A percentile compares a stretch with the other conserved stretches of the same genome.
phyloP scores from a whole-genome alignment of 1,140 invertebrate species.

The Drosophila sechellia region DNA sequence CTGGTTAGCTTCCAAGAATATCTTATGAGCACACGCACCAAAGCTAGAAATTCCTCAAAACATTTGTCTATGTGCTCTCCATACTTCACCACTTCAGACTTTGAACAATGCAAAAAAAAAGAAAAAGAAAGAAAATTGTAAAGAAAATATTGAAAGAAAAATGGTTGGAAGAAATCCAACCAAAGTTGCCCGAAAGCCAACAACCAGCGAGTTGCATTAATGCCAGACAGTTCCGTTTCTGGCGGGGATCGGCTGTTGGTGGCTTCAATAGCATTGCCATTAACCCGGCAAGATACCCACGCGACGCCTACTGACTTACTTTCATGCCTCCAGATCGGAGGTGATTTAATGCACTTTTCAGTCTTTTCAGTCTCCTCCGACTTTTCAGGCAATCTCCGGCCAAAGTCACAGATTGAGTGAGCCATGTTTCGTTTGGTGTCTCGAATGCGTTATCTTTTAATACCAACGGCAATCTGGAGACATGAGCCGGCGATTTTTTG shows the following conservation, averaged over 20 bases:
- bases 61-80: slow-evolving; percentile 23
- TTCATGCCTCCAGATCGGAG: slow-evolving; percentile 32
- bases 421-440: slow-evolving; percentile 30
- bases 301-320: slow-evolving; percentile 59
- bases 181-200: slow-evolving; percentile 28
- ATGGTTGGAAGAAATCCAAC: slow-evolving; percentile 2
- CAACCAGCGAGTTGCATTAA: slow-evolving; percentile 41
- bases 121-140: neutral
- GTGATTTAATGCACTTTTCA: slow-evolving; percentile 54
- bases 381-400: neutral
- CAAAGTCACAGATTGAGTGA: slow-evolving; percentile 25
- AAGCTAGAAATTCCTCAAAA: slow-evolving; percentile 47
- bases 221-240: slow-evolving; percentile 52
- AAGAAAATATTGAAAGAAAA: slow-evolving; percentile 20
- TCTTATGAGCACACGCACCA: slow-evolving; percentile 36
- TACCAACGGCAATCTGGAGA: slow-evolving; percentile 56
- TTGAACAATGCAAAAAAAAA: slow-evolving; percentile 38
- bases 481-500: slow-evolving; percentile 41
- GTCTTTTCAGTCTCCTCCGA: neutral
- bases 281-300: slow-evolving; percentile 49
- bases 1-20: slow-evolving; percentile 56
- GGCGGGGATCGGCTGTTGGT: slow-evolving; percentile 9
- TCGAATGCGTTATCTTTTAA: slow-evolving; percentile 62
- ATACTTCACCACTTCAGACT: slow-evolving; percentile 17
- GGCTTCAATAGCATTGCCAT: slow-evolving; percentile 49